phyloP scores from a whole-genome alignment of 2,113 vertebrate genomes.

The Ifrita kowaldi region DNA sequence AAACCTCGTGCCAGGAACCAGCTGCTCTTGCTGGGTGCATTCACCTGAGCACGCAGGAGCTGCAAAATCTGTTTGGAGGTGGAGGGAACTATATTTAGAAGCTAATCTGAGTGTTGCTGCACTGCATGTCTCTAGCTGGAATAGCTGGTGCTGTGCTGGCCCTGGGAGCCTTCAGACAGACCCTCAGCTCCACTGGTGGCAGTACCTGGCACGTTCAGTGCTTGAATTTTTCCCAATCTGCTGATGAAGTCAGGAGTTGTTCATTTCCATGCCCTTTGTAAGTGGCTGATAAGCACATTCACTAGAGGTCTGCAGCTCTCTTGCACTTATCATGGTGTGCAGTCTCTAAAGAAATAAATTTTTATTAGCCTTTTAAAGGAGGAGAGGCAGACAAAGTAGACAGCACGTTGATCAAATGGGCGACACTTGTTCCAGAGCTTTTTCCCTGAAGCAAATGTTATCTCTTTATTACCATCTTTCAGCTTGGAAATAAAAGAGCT shows the following conservation, averaged over 20 bases:
- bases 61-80: background rate
- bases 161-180: background rate
- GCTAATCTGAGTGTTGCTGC: background rate
- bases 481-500: background rate
- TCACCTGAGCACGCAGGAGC: background rate
- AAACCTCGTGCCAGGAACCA: background rate
- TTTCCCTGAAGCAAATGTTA: background rate
- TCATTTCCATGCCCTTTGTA: background rate
- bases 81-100: background rate
- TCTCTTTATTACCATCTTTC: background rate
- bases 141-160: background rate
- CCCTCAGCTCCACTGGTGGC: background rate
- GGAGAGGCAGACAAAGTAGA: background rate
- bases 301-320: background rate
- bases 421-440: background rate
- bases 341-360: conserved; percentile 9
- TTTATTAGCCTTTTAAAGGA: conserved; percentile 2
- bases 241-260: background rate
- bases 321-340: background rate
- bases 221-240: background rate
- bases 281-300: conserved; percentile 7
- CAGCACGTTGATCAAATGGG: background rate
- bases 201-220: background rate
- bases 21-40: background rate
- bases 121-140: background rate